phyloP scores from a whole-genome alignment of 2,888 invertebrate species.

The Argyresthia goedartella region DNA sequence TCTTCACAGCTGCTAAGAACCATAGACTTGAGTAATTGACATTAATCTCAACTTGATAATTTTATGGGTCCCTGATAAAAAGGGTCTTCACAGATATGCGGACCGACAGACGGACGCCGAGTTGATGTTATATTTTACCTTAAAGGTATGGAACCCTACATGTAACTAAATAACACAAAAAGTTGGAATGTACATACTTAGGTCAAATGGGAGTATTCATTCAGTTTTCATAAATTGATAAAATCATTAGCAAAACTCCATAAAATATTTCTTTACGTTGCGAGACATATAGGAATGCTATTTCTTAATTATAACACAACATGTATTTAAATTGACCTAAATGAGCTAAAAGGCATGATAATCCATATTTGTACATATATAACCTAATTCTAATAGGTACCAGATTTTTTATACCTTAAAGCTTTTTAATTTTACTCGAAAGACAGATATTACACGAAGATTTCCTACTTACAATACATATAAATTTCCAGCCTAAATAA shows the following conservation, averaged over 20 bases:
- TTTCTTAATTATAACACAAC: background rate
- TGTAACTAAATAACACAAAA: background rate
- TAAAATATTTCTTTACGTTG: background rate
- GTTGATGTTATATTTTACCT: too few species aligned
- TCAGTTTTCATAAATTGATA: background rate
- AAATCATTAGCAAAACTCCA: too few species aligned
- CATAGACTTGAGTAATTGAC: too few species aligned
- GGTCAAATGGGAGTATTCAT: background rate
- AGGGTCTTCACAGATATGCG: too few species aligned
- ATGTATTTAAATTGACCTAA: background rate
- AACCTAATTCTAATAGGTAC: constrained; percentile 35
- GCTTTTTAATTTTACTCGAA: constrained; percentile 21
- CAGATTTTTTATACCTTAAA: constrained; percentile 36
- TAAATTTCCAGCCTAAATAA: too few species aligned
- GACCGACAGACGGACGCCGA: too few species aligned
- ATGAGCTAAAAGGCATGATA: constrained; percentile 17
- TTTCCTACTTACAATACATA: too few species aligned
- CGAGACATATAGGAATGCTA: background rate
- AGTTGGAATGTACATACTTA: background rate
- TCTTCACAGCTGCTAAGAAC: too few species aligned
- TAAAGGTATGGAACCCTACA: too few species aligned
- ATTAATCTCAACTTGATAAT: too few species aligned
- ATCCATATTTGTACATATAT: constrained; percentile 19
- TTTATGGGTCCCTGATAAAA: too few species aligned
- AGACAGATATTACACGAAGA: too few species aligned